Conservation (phyloP, 1,140 invertebrate species). For the Whitmania pigra region DNA sequence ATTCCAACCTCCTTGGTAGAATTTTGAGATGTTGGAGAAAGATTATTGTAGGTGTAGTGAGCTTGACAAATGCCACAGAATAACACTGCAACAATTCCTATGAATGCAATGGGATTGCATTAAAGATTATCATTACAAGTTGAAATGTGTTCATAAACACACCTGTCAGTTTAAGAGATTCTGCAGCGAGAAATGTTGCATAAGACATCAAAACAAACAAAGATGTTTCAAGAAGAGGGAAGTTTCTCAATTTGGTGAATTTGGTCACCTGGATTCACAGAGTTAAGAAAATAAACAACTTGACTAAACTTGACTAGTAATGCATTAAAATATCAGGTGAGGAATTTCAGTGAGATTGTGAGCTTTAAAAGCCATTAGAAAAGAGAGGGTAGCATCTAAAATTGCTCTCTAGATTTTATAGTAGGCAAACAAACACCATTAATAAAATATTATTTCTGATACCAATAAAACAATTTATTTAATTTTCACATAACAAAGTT, state of each 20-base stretch:
- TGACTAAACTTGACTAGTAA: neutral
- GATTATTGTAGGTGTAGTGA: conserved; percentile 96
- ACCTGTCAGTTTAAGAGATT: conserved; percentile 87
- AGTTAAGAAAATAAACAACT: conserved; percentile 2
- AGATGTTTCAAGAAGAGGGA: conserved; percentile 86
- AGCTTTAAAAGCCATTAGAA: too few species aligned
- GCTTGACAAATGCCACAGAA: conserved; percentile 98
- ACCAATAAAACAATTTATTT: too few species aligned
- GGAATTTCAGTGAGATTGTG: too few species aligned
- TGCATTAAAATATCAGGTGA: neutral
- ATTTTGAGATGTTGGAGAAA: conserved; percentile 69
- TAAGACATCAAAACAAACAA: conserved; percentile 96
- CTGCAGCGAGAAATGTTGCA: conserved; percentile 86
- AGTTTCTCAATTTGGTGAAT: conserved; percentile 82
- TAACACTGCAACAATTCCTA: conserved; percentile 73
- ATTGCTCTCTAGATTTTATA: too few species aligned
- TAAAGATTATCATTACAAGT: neutral
- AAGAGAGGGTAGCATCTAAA: too few species aligned
- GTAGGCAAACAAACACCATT: too few species aligned
- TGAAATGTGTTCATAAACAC: conserved; percentile 23
- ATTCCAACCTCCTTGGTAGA: conserved; percentile 61
- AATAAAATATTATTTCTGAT: too few species aligned
- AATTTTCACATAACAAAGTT: too few species aligned
- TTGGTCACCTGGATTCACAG: conserved; percentile 60
- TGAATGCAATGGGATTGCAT: conserved; percentile 36